A percentile compares a stretch with the other conserved stretches of the same genome.
Evolutionary conservation across 2,113 vertebrate genomes (phyloP).

Genomic region (Saguinus imperator): DNA sequence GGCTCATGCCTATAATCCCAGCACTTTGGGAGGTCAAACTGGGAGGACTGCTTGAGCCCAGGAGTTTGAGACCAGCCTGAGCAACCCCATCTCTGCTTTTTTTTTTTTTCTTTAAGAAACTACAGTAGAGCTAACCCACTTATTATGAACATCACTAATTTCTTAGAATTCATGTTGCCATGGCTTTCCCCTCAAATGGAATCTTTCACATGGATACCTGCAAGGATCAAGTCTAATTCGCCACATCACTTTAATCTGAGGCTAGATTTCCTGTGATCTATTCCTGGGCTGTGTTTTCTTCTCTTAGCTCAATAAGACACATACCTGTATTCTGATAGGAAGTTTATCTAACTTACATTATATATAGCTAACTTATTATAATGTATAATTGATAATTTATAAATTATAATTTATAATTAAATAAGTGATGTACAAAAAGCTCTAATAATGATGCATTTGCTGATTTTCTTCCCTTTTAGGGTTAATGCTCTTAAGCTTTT

Average conservation of each 20-base stretch:
- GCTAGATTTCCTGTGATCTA: neutral
- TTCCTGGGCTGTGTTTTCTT: neutral
- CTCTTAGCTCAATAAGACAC: neutral
- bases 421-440: neutral
- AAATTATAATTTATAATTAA: too few relatives aligned
- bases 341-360: neutral
- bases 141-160: neutral
- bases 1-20: too few relatives aligned
- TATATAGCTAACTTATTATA: neutral
- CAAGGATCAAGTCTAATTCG: neutral
- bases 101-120: neutral
- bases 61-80: too few relatives aligned
- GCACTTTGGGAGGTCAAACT: too few relatives aligned
- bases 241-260: neutral
- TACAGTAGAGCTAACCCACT: neutral
- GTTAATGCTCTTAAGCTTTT: neutral
- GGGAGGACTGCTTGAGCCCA: too few relatives aligned
- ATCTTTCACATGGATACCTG: neutral
- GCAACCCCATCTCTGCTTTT: too few relatives aligned
- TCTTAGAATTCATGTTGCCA: neutral
- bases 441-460: neutral
- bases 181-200: neutral
- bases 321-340: neutral
- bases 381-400: too few relatives aligned
- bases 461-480: neutral